Conservation (phyloP, 1,140 invertebrate genomes). For the Penaeus chinensis region DNA sequence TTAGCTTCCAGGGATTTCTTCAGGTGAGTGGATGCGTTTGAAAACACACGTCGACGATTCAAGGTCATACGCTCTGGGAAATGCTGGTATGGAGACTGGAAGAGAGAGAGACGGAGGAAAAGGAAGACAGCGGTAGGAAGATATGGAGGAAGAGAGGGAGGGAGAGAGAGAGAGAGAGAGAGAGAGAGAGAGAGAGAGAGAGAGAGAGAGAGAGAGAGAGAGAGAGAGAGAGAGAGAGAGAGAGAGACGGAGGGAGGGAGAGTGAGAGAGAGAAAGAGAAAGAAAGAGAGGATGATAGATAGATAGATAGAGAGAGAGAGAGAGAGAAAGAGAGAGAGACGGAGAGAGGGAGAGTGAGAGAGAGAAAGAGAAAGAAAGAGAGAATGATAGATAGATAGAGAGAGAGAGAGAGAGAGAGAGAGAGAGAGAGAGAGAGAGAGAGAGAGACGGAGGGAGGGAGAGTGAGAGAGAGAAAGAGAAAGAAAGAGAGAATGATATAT, state of each 20-base stretch:
- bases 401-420: background rate
- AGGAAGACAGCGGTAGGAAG: background rate
- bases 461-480: background rate
- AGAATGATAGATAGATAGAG: background rate
- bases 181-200: background rate
- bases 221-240: too few relatives aligned
- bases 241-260: background rate
- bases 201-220: background rate
- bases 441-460: background rate
- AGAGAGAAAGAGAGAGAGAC: background rate
- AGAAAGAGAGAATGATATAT: background rate
- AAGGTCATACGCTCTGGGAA: background rate
- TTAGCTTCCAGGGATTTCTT: too few relatives aligned
- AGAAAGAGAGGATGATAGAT: background rate
- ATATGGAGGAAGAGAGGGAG: background rate
- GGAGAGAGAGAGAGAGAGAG: background rate
- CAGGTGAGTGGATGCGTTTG: too few relatives aligned
- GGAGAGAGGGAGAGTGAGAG: background rate
- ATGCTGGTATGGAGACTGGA: background rate
- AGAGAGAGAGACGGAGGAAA: background rate
- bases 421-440: background rate
- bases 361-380: background rate
- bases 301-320: background rate
- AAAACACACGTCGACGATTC: too few relatives aligned
- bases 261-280: background rate